Percentiles rank a stretch among this genome's conserved stretches.
phyloP scores from a whole-genome alignment of 2,797 vertebrate genomes.

The Centropyge bicolor region DNA sequence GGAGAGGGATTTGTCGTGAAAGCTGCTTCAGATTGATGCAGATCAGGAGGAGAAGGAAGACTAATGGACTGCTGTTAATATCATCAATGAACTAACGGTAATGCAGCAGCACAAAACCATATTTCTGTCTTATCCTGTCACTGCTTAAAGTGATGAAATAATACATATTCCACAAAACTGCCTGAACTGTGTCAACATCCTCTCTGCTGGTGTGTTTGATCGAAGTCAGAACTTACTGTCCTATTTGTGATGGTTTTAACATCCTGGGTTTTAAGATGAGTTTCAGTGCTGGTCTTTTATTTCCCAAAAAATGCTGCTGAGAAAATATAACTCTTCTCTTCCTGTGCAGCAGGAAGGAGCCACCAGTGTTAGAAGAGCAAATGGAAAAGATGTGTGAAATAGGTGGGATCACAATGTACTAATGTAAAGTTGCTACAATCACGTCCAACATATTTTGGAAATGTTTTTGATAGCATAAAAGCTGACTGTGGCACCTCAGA shows the following conservation, averaged over 20 bases:
- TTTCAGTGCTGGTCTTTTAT: neutral
- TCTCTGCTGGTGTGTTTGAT: neutral
- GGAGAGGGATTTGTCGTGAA: neutral
- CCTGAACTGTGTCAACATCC: neutral
- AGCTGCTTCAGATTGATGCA: neutral
- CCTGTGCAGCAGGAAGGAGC: conserved; percentile 57
- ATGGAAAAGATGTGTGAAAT: conserved; percentile 36
- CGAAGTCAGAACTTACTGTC: neutral
- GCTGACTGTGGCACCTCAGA: neutral
- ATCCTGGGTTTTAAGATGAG: neutral
- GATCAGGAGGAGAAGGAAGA: neutral
- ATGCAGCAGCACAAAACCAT: neutral
- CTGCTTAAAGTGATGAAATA: neutral
- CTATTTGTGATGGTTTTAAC: neutral
- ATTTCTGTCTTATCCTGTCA: neutral
- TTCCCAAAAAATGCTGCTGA: conserved; percentile 4
- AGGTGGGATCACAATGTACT: neutral
- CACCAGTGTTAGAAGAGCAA: neutral
- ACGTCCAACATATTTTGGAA: neutral
- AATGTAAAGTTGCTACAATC: neutral
- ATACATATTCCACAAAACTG: neutral
- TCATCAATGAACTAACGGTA: conserved; percentile 1
- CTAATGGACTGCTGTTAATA: conserved; percentile 5
- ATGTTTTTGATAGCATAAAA: neutral
- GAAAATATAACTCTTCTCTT: conserved; percentile 43